These are phyloP conservation scores for Serilophus lunatus DNA, from an alignment of 2,113 vertebrate genomes.

Conservation along the genomic window DNA sequence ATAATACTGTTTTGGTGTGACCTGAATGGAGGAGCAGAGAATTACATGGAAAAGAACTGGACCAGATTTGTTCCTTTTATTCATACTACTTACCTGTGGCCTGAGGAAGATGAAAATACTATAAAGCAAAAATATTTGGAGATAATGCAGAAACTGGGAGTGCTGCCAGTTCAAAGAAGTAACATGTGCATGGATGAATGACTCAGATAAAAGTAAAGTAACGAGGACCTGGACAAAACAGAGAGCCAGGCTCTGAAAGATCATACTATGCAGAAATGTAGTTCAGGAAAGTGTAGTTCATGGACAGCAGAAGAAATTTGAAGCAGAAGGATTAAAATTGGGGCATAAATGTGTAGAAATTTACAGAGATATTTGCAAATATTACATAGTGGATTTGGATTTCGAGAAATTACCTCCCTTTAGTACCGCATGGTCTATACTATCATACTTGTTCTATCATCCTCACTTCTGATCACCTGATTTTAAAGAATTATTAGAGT, in stretches of 20 bases:
- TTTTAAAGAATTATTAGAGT: neutral
- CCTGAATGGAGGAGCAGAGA: neutral
- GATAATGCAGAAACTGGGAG: constrained; percentile 15
- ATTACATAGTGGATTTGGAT: constrained; percentile 8
- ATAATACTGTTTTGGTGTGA: neutral
- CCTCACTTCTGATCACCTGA: constrained; percentile 21
- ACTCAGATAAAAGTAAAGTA: constrained; percentile 35
- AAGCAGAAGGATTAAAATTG: neutral
- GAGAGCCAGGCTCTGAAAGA: neutral
- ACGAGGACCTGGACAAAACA: constrained; percentile 4
- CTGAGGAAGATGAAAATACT: constrained; percentile 1
- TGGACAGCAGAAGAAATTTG: neutral
- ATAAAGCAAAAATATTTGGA: constrained; percentile 31
- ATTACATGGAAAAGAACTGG: neutral
- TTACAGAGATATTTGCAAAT: constrained; percentile 19
- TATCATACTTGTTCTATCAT: constrained; percentile 5
- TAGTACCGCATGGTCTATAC: neutral
- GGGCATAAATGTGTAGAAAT: neutral
- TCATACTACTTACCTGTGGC: neutral
- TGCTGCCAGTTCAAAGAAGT: neutral
- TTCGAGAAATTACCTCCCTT: constrained; percentile 19
- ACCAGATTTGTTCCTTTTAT: neutral
- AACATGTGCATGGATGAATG: neutral
- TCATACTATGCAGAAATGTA: neutral
- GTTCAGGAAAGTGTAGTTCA: neutral